These are phyloP conservation scores for Pocota personata DNA, from an alignment of 2,888 invertebrate species.

Conservation along the genomic window DNA sequence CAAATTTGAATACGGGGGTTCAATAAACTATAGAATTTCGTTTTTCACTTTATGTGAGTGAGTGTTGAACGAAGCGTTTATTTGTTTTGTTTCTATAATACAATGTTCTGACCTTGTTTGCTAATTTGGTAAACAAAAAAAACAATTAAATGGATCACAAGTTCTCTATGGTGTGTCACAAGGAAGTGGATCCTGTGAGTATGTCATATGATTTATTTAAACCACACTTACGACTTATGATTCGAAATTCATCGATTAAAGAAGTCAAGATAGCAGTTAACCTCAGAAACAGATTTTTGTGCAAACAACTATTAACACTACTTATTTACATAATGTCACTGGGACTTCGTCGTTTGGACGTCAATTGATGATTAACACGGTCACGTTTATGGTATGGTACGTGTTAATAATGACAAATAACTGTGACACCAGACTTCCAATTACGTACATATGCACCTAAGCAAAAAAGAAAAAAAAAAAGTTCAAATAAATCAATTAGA, in stretches of 20 bases:
- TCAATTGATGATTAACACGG: slow-evolving; percentile 17
- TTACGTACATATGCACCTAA: neutral
- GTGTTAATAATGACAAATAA: neutral
- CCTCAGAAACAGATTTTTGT: neutral
- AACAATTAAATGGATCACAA: neutral
- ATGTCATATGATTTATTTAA: neutral
- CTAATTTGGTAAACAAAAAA: too few species aligned
- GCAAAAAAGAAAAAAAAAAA: neutral
- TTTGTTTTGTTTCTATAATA: neutral
- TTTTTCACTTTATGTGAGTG: neutral
- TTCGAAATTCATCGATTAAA: neutral
- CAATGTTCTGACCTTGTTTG: neutral
- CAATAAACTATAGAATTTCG: neutral
- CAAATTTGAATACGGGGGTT: neutral
- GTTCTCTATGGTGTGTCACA: neutral
- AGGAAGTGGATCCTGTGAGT: neutral
- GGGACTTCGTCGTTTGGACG: neutral
- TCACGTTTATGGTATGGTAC: neutral
- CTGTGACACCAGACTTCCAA: neutral
- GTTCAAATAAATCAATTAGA: neutral
- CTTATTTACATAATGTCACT: neutral
- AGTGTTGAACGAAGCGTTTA: neutral
- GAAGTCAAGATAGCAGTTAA: neutral
- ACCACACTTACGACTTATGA: neutral
- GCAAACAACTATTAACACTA: neutral